phyloP scores from a whole-genome alignment of 2,113 vertebrate genomes.

The Pomatostomus ruficeps region DNA sequence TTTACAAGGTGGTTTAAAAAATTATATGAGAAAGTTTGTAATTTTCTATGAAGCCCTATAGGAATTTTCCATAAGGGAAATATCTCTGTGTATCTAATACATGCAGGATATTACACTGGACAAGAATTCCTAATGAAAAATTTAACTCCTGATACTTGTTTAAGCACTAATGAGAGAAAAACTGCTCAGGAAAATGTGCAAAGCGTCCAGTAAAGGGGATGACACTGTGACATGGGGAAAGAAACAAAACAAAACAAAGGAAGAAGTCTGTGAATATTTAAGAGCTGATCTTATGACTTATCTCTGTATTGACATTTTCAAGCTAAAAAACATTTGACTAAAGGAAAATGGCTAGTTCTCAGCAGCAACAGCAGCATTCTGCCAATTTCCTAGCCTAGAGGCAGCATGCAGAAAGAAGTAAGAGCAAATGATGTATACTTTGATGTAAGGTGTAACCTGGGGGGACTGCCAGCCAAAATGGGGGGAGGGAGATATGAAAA shows the following conservation, averaged over 20 bases:
- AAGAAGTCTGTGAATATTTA: constrained; percentile 69
- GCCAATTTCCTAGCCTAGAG: constrained; percentile 56
- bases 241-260: constrained; percentile 37
- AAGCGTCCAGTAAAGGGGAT: constrained; percentile 46
- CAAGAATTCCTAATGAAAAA: constrained; percentile 68
- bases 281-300: constrained; percentile 74
- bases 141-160: constrained; percentile 62
- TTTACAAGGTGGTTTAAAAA: constrained; percentile 38
- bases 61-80: constrained; percentile 50
- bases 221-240: neutral
- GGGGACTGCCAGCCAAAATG: constrained; percentile 7
- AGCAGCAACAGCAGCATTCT: constrained; percentile 36
- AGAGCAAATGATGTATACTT: constrained; percentile 52
- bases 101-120: constrained; percentile 46
- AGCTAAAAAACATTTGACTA: constrained; percentile 72
- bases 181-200: constrained; percentile 40
- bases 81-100: constrained; percentile 22
- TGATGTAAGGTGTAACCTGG: constrained; percentile 54
- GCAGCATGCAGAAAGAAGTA: constrained; percentile 50
- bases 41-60: constrained; percentile 37
- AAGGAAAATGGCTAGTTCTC: constrained; percentile 58
- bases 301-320: constrained; percentile 72
- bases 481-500: constrained; percentile 14
- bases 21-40: constrained; percentile 24
- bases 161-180: constrained; percentile 58